Evolutionary conservation across 2,888 invertebrate species (phyloP), one percentile per base, ranked within the genome.

Genomic region (Cataglyphis albicans): DNA sequence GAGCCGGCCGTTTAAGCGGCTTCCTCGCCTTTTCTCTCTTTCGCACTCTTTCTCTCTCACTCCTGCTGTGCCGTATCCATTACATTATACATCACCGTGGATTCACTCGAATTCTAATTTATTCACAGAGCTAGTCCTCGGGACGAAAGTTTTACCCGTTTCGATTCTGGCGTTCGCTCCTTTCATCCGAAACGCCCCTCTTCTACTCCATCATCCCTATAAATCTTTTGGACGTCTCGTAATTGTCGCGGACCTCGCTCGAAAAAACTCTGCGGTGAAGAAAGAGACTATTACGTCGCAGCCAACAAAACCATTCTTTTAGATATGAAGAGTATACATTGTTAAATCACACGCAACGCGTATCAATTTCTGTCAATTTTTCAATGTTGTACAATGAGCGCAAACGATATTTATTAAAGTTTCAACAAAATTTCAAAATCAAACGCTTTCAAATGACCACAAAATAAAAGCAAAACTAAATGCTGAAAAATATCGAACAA

Each of bases 61-160:
- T 74, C 63, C 70, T 65, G 84, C 59, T 72, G 84, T 88, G 55
- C 72, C 82, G 89, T 89, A 93, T 94, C 93, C 92, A 92, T 93
- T 94, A 93, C 93, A 93, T 94, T 94, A 94, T 94, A 93, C 92
- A 93, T 93, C 92, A 92, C 92, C 90, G 91, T 90, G 91, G 90
- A 93, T 92, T 70, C 57, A 93, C 92, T 93, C 93, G 92, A 93
- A 94, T 93, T 93, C 91, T 93, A 94, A 94, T 94, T 94, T 94
- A 94, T 94, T 94, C 93, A 93, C 93, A 88, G 86, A 81, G 89
- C 86, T 87, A 90, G 84, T 91, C 86, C 85, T 84, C 85, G 87
- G 86, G 86, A 90, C 88, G 88, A 87, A 90, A 91, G 83, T 91
- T 89, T 87, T 84, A 82, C 82, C 78, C 86, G 82, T 83, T 83